Evolutionary conservation across 1,140 invertebrate genomes (phyloP).

Genomic region (Aleiodes sp.): DNA sequence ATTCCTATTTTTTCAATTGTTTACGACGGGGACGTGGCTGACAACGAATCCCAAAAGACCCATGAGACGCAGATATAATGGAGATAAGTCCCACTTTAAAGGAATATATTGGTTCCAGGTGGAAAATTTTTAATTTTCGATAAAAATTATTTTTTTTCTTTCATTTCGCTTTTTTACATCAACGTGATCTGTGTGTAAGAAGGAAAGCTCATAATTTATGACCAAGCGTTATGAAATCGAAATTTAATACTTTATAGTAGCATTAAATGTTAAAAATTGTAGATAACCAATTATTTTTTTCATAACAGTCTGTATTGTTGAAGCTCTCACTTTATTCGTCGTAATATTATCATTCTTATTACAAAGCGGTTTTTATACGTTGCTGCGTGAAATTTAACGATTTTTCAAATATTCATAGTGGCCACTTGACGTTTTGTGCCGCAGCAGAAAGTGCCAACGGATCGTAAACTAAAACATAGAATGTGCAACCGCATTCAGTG

Average conservation of each 20-base stretch:
- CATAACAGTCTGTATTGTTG: background rate
- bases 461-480: constrained; percentile 36
- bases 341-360: background rate
- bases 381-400: constrained; percentile 30
- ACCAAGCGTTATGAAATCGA: too few species aligned
- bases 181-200: background rate
- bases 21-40: too few species aligned
- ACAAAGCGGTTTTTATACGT: background rate
- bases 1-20: too few species aligned
- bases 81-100: too few species aligned
- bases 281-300: background rate
- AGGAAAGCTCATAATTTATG: too few species aligned
- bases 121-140: background rate
- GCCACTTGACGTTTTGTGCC: constrained; percentile 11
- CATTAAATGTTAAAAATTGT: background rate
- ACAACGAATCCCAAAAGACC: too few species aligned
- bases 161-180: background rate
- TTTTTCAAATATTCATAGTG: constrained; percentile 17
- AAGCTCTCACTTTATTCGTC: background rate
- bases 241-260: constrained; percentile 1
- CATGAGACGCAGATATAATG: too few species aligned
- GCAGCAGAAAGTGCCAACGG: too few species aligned
- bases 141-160: background rate
- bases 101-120: background rate
- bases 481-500: constrained; percentile 33